These are phyloP conservation scores for Acleris literana DNA, from an alignment of 2,888 invertebrate genomes.

Conservation along the genomic window DNA sequence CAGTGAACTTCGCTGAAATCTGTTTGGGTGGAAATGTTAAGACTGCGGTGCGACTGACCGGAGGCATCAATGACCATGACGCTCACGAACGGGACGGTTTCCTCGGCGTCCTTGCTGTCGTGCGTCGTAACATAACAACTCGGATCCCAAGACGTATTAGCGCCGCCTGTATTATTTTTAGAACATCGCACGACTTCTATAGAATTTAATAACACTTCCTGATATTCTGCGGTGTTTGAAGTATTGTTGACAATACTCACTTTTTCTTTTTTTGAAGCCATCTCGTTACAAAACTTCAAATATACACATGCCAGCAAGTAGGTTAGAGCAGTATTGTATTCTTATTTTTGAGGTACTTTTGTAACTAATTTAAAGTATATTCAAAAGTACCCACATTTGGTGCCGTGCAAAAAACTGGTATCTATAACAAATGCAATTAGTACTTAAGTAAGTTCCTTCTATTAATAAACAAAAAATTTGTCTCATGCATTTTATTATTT, in stretches of 20 bases:
- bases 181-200: conserved; percentile 69
- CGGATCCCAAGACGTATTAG: conserved; percentile 69
- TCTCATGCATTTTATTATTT: too few species aligned
- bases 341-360: neutral
- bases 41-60: conserved; percentile 49
- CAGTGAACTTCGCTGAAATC: conserved; percentile 53
- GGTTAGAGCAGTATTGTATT: neutral
- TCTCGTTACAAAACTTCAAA: conserved; percentile 37
- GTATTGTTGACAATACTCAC: conserved; percentile 49
- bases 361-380: neutral
- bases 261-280: conserved; percentile 46
- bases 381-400: conserved; percentile 13
- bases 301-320: conserved; percentile 23
- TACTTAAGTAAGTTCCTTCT: too few species aligned
- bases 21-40: conserved; percentile 62
- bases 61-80: conserved; percentile 59
- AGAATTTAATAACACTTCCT: conserved; percentile 47
- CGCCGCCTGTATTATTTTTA: conserved; percentile 44
- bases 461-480: too few species aligned
- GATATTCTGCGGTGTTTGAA: conserved; percentile 38
- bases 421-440: too few species aligned
- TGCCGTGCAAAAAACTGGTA: neutral
- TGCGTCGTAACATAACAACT: conserved; percentile 52
- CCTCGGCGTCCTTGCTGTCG: conserved; percentile 52
- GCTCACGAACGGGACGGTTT: conserved; percentile 65